A percentile compares a stretch with the other conserved stretches of the same genome.
Evolutionary conservation across 2,113 vertebrate species (phyloP).

Genomic region (Pagrus major): DNA sequence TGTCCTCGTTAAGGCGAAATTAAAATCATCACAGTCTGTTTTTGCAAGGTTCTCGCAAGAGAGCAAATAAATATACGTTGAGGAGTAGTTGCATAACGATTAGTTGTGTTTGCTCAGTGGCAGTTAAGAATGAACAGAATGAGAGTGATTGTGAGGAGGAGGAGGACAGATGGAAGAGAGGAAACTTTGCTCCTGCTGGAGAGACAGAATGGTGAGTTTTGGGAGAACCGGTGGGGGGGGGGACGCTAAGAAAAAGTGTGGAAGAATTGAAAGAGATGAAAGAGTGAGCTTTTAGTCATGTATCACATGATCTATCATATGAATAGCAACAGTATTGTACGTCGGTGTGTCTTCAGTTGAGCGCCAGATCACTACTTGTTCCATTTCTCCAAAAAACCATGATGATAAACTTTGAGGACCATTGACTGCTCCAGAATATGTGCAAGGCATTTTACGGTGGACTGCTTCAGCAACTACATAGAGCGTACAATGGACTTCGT

Average conservation of each 20-base stretch:
- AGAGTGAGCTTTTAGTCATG: no score
- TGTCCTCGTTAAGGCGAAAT: conserved; percentile 52
- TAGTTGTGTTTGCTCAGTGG: neutral
- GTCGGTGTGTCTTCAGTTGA: no score
- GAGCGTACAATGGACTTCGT: no score
- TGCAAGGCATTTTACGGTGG: no score
- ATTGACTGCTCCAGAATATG: no score
- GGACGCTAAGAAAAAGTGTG: neutral
- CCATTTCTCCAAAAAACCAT: no score
- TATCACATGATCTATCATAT: no score
- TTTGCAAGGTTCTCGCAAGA: neutral
- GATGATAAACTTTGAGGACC: no score
- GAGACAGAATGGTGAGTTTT: neutral
- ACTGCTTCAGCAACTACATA: no score
- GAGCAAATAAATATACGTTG: neutral
- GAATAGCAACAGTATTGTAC: no score
- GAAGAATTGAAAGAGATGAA: neutral
- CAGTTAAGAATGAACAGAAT: neutral
- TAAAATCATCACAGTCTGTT: conserved; percentile 24
- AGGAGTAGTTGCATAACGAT: conserved; percentile 9
- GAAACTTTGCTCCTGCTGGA: neutral
- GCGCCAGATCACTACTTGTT: no score
- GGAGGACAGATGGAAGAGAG: neutral
- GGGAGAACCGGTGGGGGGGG: neutral
- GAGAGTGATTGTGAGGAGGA: neutral